Conservation (phyloP, 2,888 invertebrate genomes). For the Lithophane socia region DNA sequence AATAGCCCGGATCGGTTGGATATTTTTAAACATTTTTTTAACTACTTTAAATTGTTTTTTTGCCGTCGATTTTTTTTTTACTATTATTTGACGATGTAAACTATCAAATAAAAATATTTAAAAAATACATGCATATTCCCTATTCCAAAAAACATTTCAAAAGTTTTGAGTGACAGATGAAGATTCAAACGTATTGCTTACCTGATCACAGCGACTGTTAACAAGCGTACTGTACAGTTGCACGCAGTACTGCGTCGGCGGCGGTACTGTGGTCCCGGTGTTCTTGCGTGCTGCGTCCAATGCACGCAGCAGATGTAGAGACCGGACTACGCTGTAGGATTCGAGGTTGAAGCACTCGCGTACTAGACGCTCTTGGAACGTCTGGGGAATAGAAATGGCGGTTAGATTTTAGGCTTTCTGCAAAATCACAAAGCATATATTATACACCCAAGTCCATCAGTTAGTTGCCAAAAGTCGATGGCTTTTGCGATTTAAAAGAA, state of each 20-base stretch:
- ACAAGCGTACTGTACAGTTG: slow-evolving; percentile 78
- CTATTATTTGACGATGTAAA: too few relatives aligned
- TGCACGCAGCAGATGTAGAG: slow-evolving; percentile 70
- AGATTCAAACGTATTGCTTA: slow-evolving; percentile 46
- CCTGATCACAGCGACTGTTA: slow-evolving; percentile 71
- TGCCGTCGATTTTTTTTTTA: too few relatives aligned
- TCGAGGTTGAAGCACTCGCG: slow-evolving; percentile 76
- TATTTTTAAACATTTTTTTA: too few relatives aligned
- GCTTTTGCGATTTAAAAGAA: background rate
- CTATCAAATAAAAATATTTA: too few relatives aligned
- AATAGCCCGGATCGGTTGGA: too few relatives aligned
- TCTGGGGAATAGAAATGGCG: slow-evolving; percentile 64
- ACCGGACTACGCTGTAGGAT: slow-evolving; percentile 60
- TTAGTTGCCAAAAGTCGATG: background rate
- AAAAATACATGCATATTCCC: too few relatives aligned
- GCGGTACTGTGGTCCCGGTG: slow-evolving; percentile 71
- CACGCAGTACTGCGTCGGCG: slow-evolving; percentile 85
- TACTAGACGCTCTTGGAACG: slow-evolving; percentile 81
- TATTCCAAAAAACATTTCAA: background rate
- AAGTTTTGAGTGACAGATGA: background rate
- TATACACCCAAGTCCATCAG: background rate
- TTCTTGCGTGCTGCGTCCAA: slow-evolving; percentile 77
- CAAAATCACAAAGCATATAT: too few relatives aligned
- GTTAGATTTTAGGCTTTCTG: background rate
- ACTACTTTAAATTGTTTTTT: too few relatives aligned